phyloP scores from a whole-genome alignment of 2,113 vertebrate species.

The Coryphaenoides rupestris region DNA sequence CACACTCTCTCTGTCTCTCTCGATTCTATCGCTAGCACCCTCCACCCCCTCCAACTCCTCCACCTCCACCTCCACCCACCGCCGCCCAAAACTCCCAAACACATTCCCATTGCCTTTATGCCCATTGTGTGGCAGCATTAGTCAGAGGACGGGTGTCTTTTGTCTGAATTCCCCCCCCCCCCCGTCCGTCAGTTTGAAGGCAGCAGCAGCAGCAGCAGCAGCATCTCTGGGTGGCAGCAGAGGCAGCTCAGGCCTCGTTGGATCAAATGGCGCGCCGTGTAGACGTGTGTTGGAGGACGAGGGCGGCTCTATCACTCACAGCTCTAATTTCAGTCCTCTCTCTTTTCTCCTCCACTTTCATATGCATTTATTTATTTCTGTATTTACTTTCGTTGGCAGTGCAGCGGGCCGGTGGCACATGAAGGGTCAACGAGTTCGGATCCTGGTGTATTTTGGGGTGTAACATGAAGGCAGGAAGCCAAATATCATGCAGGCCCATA shows the following conservation, averaged over 20 bases:
- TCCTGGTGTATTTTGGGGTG: not conserved
- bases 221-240: not conserved
- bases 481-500: too few species aligned
- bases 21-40: too few species aligned
- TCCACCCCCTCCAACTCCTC: not conserved
- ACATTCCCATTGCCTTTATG: not conserved
- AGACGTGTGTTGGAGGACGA: not conserved
- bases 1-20: too few species aligned
- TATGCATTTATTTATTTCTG: too few species aligned
- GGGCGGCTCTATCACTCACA: not conserved
- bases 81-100: not conserved
- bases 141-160: constrained; percentile 35
- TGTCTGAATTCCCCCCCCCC: constrained; percentile 36
- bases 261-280: constrained; percentile 13
- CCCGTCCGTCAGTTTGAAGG: too few species aligned
- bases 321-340: not conserved
- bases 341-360: not conserved
- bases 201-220: not conserved
- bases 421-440: not conserved
- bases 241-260: not conserved
- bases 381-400: too few species aligned
- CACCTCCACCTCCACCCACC: not conserved
- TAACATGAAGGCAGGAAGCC: not conserved
- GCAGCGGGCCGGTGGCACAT: not conserved
- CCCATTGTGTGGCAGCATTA: constrained; percentile 41